Conservation (phyloP, 2,113 vertebrate species). For the Tapirus terrestris region DNA sequence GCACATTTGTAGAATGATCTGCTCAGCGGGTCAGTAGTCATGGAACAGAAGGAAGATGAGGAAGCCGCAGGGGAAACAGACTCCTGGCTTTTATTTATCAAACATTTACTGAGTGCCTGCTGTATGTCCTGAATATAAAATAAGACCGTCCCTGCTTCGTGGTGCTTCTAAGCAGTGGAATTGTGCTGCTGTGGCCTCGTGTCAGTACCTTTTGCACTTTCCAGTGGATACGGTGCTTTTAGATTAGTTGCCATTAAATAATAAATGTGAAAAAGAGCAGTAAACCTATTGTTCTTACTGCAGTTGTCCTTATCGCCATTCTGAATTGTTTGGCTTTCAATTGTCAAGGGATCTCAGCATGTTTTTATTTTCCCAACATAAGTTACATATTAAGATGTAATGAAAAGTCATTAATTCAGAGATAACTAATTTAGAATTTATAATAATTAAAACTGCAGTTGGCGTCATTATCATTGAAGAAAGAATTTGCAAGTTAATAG, state of each 20-base stretch:
- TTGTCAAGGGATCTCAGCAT: neutral
- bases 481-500: neutral
- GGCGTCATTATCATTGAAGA: constrained; percentile 11
- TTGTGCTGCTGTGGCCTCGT: neutral
- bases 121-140: neutral
- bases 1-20: neutral
- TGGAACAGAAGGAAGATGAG: neutral
- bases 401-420: neutral
- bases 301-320: neutral
- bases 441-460: constrained; percentile 24
- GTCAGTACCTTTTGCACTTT: neutral
- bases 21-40: neutral
- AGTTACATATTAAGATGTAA: neutral
- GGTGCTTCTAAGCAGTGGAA: neutral
- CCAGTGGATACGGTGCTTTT: neutral
- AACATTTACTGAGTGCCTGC: neutral
- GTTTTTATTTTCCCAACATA: constrained; percentile 47
- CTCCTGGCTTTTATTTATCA: neutral
- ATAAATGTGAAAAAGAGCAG: neutral
- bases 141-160: neutral
- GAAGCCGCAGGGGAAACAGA: neutral
- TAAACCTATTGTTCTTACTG: neutral
- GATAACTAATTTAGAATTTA: constrained; percentile 25
- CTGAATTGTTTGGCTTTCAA: neutral
- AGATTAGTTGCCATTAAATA: neutral